Conservation (phyloP, 1,140 invertebrate genomes). For the Hylaeus anthracinus region DNA sequence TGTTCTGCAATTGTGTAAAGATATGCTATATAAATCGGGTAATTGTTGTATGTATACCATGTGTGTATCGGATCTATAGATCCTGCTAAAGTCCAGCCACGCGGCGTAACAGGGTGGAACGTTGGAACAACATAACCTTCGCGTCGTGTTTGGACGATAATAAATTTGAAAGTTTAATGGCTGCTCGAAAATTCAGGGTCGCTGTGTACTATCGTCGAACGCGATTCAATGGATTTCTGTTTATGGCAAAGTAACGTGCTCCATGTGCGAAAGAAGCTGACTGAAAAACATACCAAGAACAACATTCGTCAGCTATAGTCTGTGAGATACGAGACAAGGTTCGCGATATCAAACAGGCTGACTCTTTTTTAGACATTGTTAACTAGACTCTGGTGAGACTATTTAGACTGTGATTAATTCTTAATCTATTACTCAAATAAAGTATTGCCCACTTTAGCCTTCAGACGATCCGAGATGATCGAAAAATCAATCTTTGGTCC, state of each 20-base stretch:
- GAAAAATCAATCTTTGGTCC: too few species aligned
- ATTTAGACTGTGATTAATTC: too few species aligned
- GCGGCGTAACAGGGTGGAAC: not conserved
- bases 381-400: too few species aligned
- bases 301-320: not conserved
- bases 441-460: too few species aligned
- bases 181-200: not conserved
- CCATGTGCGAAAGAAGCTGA: not conserved
- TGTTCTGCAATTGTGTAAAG: too few species aligned
- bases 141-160: conserved; percentile 24
- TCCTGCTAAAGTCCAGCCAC: not conserved
- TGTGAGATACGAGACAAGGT: not conserved
- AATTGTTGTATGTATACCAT: too few species aligned
- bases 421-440: too few species aligned
- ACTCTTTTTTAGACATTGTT: too few species aligned
- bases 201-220: not conserved
- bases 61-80: not conserved
- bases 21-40: too few species aligned
- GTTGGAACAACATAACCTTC: conserved; percentile 2
- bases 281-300: not conserved
- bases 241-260: not conserved
- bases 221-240: not conserved
- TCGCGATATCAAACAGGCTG: not conserved
- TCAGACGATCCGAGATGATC: too few species aligned
- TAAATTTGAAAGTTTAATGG: conserved; percentile 33